phyloP scores from a whole-genome alignment of 2,888 invertebrate genomes.

The Tachina fera region DNA sequence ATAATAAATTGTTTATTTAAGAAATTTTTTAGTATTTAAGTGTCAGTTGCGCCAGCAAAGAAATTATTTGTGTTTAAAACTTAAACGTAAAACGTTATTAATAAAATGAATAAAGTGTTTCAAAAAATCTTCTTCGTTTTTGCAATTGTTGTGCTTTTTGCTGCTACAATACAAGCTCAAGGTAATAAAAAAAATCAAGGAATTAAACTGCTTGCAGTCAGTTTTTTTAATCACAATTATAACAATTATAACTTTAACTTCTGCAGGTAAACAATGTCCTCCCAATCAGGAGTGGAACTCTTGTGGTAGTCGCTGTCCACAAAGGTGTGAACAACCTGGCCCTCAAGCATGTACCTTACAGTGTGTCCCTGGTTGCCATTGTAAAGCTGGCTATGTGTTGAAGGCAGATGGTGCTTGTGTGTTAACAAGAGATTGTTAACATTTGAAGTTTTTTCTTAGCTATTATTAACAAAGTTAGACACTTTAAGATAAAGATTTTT shows the following conservation, averaged over 20 bases:
- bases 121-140: slow-evolving; percentile 50
- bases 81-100: not conserved
- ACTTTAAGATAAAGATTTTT: too few species aligned
- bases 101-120: slow-evolving; percentile 49
- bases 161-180: slow-evolving; percentile 18
- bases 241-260: not conserved
- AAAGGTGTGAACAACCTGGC: slow-evolving; percentile 34
- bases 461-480: too few species aligned
- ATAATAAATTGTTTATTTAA: not conserved
- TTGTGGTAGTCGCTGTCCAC: slow-evolving; percentile 67
- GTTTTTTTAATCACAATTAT: too few species aligned
- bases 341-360: slow-evolving; percentile 49
- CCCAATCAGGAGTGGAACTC: slow-evolving; percentile 50
- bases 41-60: not conserved
- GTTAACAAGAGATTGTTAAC: slow-evolving; percentile 41
- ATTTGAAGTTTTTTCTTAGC: too few species aligned
- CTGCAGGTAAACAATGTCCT: slow-evolving; percentile 25
- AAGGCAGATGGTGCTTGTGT: slow-evolving; percentile 58
- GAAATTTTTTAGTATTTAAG: slow-evolving; percentile 30
- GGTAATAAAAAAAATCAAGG: not conserved
- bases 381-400: slow-evolving; percentile 47
- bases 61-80: slow-evolving; percentile 35
- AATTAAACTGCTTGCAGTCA: too few species aligned
- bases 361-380: slow-evolving; percentile 67
- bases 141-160: slow-evolving; percentile 26